Conservation (phyloP, 1,140 invertebrate genomes). For the Bactericera cockerelli region DNA sequence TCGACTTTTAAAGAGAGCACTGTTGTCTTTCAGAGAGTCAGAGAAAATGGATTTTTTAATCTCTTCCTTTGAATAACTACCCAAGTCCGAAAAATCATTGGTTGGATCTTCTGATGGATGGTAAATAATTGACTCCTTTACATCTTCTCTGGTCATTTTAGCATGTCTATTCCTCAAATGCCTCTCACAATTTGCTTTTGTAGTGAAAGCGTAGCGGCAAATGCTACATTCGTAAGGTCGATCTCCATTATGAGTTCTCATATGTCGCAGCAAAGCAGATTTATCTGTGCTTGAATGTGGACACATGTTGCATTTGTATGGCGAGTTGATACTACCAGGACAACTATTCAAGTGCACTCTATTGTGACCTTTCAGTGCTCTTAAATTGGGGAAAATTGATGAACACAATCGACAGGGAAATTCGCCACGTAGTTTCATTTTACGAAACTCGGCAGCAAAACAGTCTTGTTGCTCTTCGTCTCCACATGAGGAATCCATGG, state of each 20-base stretch:
- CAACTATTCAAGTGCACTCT: conserved; percentile 45
- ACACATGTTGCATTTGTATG: conserved; percentile 86
- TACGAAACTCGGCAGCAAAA: conserved; percentile 59
- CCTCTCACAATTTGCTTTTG: conserved; percentile 78
- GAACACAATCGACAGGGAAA: conserved; percentile 76
- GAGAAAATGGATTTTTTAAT: conserved; percentile 19
- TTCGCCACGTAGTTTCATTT: conserved; percentile 72
- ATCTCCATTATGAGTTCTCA: conserved; percentile 87
- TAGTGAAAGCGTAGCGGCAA: conserved; percentile 91
- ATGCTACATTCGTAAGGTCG: conserved; percentile 83
- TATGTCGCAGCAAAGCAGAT: conserved; percentile 70
- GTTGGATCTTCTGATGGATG: conserved; percentile 67
- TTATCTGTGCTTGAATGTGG: conserved; percentile 78
- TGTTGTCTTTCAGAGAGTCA: background rate
- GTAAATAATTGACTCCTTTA: conserved; percentile 71
- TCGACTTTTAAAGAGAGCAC: background rate
- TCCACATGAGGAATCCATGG: conserved; percentile 25
- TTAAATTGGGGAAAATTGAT: conserved; percentile 69
- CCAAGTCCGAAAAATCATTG: conserved; percentile 34
- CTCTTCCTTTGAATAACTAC: conserved; percentile 10
- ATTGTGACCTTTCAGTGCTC: conserved; percentile 79
- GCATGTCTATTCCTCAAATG: conserved; percentile 81
- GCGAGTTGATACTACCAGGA: conserved; percentile 44
- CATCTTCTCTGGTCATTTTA: conserved; percentile 64
- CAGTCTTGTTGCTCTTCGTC: conserved; percentile 66